Percentiles rank a stretch among this genome's conserved stretches.
Conservation (phyloP, 2,797 vertebrate species). For the Labeo calbasu region DNA sequence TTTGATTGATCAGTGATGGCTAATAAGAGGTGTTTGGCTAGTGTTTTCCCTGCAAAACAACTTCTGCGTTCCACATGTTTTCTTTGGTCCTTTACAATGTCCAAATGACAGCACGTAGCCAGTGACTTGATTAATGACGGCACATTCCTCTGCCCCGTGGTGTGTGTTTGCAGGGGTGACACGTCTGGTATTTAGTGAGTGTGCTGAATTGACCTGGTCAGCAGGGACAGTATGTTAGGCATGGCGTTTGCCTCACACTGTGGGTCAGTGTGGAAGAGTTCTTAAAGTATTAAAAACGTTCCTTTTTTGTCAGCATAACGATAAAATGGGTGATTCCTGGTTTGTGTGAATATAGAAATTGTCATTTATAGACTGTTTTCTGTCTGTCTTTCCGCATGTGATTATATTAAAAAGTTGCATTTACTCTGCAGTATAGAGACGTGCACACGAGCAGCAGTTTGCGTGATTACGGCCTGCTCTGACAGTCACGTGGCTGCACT, state of each 20-base stretch:
- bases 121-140: conserved; percentile 23
- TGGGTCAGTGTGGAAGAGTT: not conserved
- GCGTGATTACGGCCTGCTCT: not conserved
- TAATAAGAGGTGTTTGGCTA: not conserved
- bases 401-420: not conserved
- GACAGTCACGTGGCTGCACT: conserved; percentile 15
- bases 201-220: conserved; percentile 24
- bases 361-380: not conserved
- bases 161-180: conserved; percentile 26
- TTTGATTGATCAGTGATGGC: not conserved
- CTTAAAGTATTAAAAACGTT: not conserved
- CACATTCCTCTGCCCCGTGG: conserved; percentile 13
- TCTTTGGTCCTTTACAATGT: conserved; percentile 10
- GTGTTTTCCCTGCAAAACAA: not conserved
- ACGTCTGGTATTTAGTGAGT: conserved; percentile 33
- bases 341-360: not conserved
- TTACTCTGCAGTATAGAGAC: not conserved
- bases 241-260: not conserved
- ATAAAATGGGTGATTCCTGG: not conserved
- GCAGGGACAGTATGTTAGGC: not conserved
- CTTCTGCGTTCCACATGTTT: not conserved
- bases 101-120: conserved; percentile 25
- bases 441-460: not conserved
- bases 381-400: not conserved
- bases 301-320: not conserved